Evolutionary conservation across 2,888 invertebrate genomes (phyloP).

Genomic region (Itoplectis maculator): DNA sequence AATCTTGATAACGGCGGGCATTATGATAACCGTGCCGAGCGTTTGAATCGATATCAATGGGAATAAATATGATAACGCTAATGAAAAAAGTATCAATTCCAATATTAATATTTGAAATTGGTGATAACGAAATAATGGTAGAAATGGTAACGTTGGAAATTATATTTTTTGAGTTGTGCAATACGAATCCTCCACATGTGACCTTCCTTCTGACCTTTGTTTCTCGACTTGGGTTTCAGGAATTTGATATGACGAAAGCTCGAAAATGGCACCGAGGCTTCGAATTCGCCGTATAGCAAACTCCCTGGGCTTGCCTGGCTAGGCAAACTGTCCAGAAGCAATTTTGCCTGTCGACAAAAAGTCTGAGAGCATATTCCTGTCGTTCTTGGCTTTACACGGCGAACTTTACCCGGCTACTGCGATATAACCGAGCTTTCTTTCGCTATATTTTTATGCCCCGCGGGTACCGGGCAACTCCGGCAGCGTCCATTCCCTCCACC

Average conservation of each 20-base stretch:
- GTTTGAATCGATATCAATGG: no score
- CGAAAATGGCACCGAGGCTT: constrained; percentile 26
- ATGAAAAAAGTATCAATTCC: no score
- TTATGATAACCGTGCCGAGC: background rate
- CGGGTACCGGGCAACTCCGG: constrained; percentile 68
- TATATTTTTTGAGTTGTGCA: background rate
- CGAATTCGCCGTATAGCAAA: constrained; percentile 49
- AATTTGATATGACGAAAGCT: constrained; percentile 8
- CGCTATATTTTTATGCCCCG: constrained; percentile 76
- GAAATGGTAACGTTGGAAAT: no score
- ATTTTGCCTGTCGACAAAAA: constrained; percentile 64
- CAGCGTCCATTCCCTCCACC: constrained; percentile 59
- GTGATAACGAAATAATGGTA: no score
- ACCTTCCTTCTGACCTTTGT: no score
- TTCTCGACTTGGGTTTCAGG: background rate
- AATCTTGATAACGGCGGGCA: background rate
- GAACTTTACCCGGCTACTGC: constrained; percentile 47
- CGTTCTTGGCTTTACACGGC: constrained; percentile 76
- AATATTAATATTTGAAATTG: no score
- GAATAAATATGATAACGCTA: no score
- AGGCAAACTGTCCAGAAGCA: constrained; percentile 62
- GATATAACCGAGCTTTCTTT: constrained; percentile 35
- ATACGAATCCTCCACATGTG: background rate
- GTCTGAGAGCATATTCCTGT: constrained; percentile 81
- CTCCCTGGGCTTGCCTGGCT: constrained; percentile 27